These are phyloP conservation scores for Mesochorus sp. DNA, from an alignment of 2,888 invertebrate species.

Conservation along the genomic window DNA sequence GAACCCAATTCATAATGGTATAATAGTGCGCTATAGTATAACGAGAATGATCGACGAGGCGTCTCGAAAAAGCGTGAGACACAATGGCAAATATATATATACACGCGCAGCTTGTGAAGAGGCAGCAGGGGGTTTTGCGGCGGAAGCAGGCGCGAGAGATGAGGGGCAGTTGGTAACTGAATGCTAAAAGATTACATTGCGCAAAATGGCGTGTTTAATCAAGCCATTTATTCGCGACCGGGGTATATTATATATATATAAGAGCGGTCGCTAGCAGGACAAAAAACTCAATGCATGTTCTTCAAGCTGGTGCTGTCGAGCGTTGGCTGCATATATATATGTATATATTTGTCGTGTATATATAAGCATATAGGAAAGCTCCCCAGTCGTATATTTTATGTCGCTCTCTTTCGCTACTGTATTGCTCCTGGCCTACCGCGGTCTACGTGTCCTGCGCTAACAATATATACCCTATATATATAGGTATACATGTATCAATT, in stretches of 20 bases:
- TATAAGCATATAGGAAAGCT: constrained; percentile 23
- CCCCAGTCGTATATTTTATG: constrained; percentile 65
- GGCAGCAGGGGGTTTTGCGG: constrained; percentile 11
- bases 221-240: constrained; percentile 75
- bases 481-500: constrained; percentile 68
- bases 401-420: constrained; percentile 53
- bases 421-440: neutral
- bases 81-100: constrained; percentile 63
- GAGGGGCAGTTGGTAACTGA: constrained; percentile 58
- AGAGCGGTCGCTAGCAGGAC: constrained; percentile 12
- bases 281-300: constrained; percentile 31
- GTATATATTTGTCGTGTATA: constrained; percentile 18
- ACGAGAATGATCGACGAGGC: constrained; percentile 69
- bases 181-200: constrained; percentile 74
- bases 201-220: constrained; percentile 77
- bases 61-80: constrained; percentile 55
- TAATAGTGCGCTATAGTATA: constrained; percentile 50
- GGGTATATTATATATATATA: constrained; percentile 19
- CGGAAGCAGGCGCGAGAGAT: constrained; percentile 9
- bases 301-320: neutral
- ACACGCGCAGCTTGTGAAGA: neutral
- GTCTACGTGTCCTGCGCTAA: neutral
- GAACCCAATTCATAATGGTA: constrained; percentile 52
- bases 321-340: constrained; percentile 25
- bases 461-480: neutral